These are phyloP conservation scores for Falco berigora DNA, from an alignment of 2,797 vertebrate genomes.

Conservation along the genomic window DNA sequence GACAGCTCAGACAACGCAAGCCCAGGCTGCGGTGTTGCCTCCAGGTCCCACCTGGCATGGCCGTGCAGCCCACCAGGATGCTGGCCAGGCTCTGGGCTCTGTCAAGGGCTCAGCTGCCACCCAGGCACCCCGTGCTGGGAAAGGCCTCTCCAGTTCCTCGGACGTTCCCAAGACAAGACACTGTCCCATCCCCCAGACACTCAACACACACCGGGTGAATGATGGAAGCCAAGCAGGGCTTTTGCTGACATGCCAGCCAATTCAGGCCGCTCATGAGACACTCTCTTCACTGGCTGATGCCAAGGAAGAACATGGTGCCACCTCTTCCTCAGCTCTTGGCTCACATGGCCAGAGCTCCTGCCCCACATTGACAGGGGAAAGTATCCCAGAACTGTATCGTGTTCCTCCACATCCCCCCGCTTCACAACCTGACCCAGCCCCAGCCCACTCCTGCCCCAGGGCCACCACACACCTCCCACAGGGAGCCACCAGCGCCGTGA, in stretches of 20 bases:
- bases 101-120: not conserved
- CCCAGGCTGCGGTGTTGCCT: not conserved
- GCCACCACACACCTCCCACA: not conserved
- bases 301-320: not conserved
- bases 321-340: not conserved
- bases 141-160: not conserved
- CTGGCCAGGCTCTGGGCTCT: not conserved
- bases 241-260: not conserved
- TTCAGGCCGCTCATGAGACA: not conserved
- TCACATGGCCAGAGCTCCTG: not conserved
- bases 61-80: not conserved
- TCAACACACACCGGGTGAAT: not conserved
- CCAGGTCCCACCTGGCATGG: not conserved
- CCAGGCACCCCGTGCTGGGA: not conserved
- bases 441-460: not conserved
- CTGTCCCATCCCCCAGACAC: not conserved
- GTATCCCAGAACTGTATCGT: not conserved
- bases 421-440: not conserved
- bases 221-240: not conserved
- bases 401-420: not conserved
- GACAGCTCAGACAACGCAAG: not conserved
- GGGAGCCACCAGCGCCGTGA: not conserved
- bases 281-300: not conserved
- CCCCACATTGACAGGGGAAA: not conserved
- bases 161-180: not conserved